These are phyloP conservation scores for Tetramorium bicarinatum DNA, from an alignment of 2,888 invertebrate species.

Conservation along the genomic window DNA sequence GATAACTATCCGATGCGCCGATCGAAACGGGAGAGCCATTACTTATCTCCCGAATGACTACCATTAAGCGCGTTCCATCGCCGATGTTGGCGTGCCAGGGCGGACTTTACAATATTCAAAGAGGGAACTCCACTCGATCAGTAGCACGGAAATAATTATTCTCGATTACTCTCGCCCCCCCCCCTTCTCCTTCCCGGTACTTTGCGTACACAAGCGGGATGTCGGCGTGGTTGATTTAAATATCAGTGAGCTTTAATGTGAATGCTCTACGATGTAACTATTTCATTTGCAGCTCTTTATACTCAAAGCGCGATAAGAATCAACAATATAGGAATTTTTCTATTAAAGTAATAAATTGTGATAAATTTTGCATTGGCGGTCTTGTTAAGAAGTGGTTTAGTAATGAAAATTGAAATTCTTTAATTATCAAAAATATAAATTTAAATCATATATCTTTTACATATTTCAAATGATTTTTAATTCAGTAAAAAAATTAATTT, in stretches of 20 bases:
- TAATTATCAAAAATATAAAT: not conserved
- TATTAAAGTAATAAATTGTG: not conserved
- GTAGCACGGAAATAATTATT: constrained; percentile 73
- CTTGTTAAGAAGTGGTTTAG: not conserved
- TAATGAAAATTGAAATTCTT: not conserved
- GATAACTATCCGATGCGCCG: constrained; percentile 83
- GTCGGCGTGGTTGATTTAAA: constrained; percentile 39
- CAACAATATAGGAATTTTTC: not conserved
- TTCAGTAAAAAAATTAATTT: constrained; percentile 2
- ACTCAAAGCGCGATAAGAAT: not conserved
- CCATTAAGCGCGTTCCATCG: constrained; percentile 78
- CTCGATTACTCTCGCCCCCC: constrained; percentile 59
- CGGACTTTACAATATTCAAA: constrained; percentile 72
- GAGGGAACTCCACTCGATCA: constrained; percentile 61
- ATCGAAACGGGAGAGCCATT: constrained; percentile 84
- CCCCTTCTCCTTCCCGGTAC: not conserved
- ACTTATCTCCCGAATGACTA: constrained; percentile 82
- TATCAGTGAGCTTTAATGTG: constrained; percentile 50
- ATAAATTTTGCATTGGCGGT: not conserved
- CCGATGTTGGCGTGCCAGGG: constrained; percentile 70
- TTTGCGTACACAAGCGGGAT: constrained; percentile 34
- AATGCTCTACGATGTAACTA: constrained; percentile 9
- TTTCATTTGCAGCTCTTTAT: constrained; percentile 19
- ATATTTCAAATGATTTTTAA: not conserved
- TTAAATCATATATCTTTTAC: not conserved